Evolutionary conservation across 2,797 vertebrate species (phyloP), one percentile per base, ranked within the genome.

Genomic region (Myoxocephalus aenaeus): DNA sequence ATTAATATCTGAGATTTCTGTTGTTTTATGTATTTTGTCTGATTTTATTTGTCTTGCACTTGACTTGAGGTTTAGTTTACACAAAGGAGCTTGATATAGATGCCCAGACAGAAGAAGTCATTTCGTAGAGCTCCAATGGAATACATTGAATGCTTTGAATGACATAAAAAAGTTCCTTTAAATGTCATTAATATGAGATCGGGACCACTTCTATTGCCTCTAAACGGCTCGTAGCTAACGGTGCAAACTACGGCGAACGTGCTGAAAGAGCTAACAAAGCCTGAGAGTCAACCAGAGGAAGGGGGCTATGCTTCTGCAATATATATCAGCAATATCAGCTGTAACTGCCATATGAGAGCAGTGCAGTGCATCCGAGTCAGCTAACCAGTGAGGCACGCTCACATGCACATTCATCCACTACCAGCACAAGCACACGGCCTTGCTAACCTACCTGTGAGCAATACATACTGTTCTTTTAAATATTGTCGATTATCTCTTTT

Each of bases 1-100:
- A 87, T 89, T 90, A 88, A 85, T 84, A 77, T n/a, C 22, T 25
- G 27, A 62, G 32, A 64, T 80, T 80, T 82, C 22, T 75, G 46
- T 65, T 62, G 58, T 61, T 54, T 75, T 61, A 38, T 75, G 54
- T 57, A 20, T 84, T 76, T 78, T 79, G 70, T 84, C 64, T 68
- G 71, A 3, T 34, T 34, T 79, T 32, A 70, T 77, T 86, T 71
- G 68, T 73, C 14, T 69, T 56, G 22, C n/a, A 50, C 56, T 59
- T 80, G 67, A 53, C 67, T 69, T 1, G 0, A 77, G 69, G 59
- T 84, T 79, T 53, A 20, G 38, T 69, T 84, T 50, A 70, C 40
- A 73, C 50, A 77, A 79, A 73, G 32, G 53, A 81, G 42, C 27
- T 27, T 10, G 14, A 70, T 42, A 34, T 50, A 65, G 54, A 77